Evolutionary conservation across 2,113 vertebrate species (phyloP).

Genomic region (Lathamus discolor): DNA sequence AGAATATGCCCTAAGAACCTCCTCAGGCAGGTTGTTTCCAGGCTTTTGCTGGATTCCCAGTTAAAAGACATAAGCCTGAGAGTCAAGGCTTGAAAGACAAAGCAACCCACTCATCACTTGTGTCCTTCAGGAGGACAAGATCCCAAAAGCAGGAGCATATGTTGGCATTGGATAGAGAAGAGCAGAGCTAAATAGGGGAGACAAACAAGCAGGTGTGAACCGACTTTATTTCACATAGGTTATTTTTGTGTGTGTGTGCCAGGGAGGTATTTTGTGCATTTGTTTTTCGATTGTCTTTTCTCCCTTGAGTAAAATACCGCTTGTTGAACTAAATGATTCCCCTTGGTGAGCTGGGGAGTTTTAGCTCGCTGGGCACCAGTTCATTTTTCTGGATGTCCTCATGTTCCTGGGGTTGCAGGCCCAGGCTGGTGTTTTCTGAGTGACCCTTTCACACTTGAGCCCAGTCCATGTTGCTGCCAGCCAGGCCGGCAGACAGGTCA

Average conservation of each 20-base stretch:
- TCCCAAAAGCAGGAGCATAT: neutral
- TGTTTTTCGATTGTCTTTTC: neutral
- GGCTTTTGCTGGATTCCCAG: neutral
- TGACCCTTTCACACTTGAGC: neutral
- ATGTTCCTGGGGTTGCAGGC: neutral
- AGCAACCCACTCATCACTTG: neutral
- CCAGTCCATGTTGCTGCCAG: neutral
- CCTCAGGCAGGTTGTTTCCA: neutral
- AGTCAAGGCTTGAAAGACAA: neutral
- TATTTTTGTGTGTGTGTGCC: neutral
- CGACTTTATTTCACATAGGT: rapidly evolving
- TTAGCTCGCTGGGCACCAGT: neutral
- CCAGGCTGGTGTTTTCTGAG: neutral
- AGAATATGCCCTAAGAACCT: neutral
- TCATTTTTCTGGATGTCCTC: neutral
- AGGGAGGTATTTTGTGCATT: neutral
- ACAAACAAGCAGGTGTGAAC: neutral
- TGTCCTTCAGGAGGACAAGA: neutral
- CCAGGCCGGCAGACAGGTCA: constrained; percentile 13
- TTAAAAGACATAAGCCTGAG: neutral
- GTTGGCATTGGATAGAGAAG: neutral
- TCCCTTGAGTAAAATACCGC: neutral
- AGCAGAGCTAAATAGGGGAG: neutral
- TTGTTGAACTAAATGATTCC: neutral
- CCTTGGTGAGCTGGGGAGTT: neutral